These are phyloP conservation scores for Ispidina lecontei DNA, from an alignment of 2,797 vertebrate species.

Conservation along the genomic window DNA sequence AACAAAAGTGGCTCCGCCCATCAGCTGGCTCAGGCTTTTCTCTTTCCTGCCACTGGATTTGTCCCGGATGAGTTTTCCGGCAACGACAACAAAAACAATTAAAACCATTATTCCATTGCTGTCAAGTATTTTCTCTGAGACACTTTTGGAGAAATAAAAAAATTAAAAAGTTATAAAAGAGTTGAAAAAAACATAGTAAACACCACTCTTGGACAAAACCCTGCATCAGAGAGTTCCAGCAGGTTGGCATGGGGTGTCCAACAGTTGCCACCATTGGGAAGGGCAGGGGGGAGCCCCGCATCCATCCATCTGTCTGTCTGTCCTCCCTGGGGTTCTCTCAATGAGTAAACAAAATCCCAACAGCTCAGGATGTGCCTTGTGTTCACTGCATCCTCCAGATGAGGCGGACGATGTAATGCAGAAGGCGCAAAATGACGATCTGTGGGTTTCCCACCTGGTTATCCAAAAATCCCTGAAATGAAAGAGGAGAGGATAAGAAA, in stretches of 20 bases:
- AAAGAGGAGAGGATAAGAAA: background rate
- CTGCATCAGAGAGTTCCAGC: background rate
- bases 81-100: background rate
- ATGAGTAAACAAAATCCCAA: background rate
- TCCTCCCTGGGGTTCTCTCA: background rate
- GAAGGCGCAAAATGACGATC: slow-evolving; percentile 74
- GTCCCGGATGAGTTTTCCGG: slow-evolving; percentile 55
- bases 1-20: slow-evolving; percentile 66
- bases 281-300: no score
- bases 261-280: background rate
- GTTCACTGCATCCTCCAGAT: slow-evolving; percentile 80
- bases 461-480: slow-evolving; percentile 71
- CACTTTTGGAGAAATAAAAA: background rate
- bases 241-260: background rate
- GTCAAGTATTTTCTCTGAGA: slow-evolving; percentile 23
- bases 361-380: background rate
- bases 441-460: slow-evolving; percentile 67
- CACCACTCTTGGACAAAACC: slow-evolving; percentile 40
- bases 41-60: slow-evolving; percentile 8
- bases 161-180: background rate
- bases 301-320: background rate
- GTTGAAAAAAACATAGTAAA: slow-evolving; percentile 44
- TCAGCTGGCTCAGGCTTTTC: slow-evolving; percentile 66
- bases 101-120: background rate
- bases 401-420: slow-evolving; percentile 78